Conservation (phyloP, 1,140 invertebrate species). For the Drosophila pseudoobscura region DNA sequence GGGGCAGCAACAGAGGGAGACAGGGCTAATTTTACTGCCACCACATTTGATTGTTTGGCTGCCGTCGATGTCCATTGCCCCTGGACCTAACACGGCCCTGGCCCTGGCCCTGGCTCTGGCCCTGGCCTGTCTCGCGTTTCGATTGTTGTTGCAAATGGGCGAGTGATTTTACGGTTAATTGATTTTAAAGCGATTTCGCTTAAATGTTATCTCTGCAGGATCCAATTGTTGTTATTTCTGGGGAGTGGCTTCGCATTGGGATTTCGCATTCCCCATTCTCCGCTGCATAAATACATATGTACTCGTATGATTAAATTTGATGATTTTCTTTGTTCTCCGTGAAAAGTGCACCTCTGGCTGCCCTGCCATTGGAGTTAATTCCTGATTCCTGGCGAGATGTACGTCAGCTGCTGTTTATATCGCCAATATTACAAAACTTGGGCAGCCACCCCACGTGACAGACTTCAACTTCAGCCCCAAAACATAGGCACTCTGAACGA, state of each 20-base stretch:
- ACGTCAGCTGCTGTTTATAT: slow-evolving; percentile 16
- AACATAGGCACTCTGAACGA: neutral
- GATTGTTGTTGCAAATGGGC: slow-evolving; percentile 75
- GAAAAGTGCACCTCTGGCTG: too few species aligned
- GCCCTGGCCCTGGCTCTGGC: neutral
- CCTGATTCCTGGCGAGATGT: neutral
- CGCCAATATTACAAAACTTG: slow-evolving; percentile 23
- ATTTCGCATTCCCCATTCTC: neutral
- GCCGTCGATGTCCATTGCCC: slow-evolving; percentile 34
- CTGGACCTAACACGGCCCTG: slow-evolving; percentile 29
- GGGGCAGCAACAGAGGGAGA: neutral
- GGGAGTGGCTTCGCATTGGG: slow-evolving; percentile 1
- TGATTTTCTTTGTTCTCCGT: slow-evolving; percentile 4
- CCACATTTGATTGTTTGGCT: slow-evolving; percentile 72
- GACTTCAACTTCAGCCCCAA: neutral
- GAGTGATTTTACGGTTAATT: slow-evolving; percentile 83
- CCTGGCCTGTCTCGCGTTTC: slow-evolving; percentile 33
- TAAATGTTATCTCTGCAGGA: slow-evolving; percentile 75
- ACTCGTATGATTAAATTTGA: slow-evolving; percentile 27
- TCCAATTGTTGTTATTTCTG: slow-evolving; percentile 19
- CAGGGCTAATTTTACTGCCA: slow-evolving; percentile 74
- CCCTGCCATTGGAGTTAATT: too few species aligned
- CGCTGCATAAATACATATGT: too few species aligned
- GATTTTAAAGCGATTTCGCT: slow-evolving; percentile 83
- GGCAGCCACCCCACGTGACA: slow-evolving; percentile 16